Conservation (phyloP, 2,113 vertebrate genomes). For the Trachemys scripta region DNA sequence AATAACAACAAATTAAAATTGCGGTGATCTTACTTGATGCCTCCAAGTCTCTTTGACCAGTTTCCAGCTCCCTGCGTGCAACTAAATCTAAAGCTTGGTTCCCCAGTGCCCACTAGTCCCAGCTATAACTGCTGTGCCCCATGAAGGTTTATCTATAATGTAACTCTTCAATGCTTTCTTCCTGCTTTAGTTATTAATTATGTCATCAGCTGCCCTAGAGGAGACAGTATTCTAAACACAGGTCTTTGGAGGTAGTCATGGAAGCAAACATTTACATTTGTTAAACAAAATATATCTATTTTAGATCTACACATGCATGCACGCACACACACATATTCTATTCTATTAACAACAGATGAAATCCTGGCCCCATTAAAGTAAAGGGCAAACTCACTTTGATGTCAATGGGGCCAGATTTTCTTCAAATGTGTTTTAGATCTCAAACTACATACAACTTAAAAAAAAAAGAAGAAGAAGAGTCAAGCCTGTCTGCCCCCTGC, state of each 20-base stretch:
- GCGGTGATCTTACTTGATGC: background rate
- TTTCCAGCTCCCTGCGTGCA: background rate
- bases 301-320: background rate
- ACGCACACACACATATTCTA: background rate
- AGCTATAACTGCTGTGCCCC: background rate
- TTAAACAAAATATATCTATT: background rate
- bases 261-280: background rate
- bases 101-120: background rate
- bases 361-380: background rate
- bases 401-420: background rate
- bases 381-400: background rate
- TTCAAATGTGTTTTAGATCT: background rate
- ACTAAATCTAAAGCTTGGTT: background rate
- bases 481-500: background rate
- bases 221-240: background rate
- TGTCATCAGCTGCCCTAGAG: background rate
- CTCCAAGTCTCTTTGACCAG: background rate
- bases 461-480: background rate
- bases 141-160: background rate
- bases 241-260: background rate
- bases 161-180: background rate
- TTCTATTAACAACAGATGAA: background rate
- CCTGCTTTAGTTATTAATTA: background rate
- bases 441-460: background rate
- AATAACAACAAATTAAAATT: background rate